These are phyloP conservation scores for Steinernema hermaphroditum DNA, from an alignment of 2,888 invertebrate species.

Conservation along the genomic window DNA sequence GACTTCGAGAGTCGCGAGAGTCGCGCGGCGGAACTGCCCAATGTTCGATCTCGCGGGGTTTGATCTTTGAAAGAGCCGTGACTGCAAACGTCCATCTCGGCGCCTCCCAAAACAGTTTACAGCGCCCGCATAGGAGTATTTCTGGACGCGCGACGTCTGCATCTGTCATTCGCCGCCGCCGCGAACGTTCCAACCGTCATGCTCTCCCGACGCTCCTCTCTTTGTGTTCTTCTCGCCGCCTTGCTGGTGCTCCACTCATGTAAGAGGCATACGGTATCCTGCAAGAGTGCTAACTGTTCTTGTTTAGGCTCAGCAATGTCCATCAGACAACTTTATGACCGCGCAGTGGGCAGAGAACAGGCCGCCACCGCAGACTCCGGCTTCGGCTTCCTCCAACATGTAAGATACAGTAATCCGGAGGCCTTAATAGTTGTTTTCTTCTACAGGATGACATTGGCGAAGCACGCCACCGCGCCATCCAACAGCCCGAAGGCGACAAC, in stretches of 20 bases:
- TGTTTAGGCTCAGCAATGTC: conserved; percentile 7
- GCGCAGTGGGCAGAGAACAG: neutral
- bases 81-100: no score
- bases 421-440: neutral
- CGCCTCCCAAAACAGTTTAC: conserved; percentile 16
- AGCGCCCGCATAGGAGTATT: conserved; percentile 10
- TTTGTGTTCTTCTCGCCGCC: neutral
- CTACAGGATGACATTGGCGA: neutral
- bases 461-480: no score
- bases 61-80: conserved; percentile 23
- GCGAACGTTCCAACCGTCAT: conserved; percentile 11
- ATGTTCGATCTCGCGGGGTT: conserved; percentile 5
- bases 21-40: conserved; percentile 1
- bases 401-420: neutral
- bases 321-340: conserved; percentile 21
- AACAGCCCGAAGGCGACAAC: no score
- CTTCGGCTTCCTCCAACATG: conserved; percentile 16
- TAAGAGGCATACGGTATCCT: conserved; percentile 16
- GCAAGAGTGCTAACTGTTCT: no score
- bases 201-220: conserved; percentile 8
- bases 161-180: conserved; percentile 13
- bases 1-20: neutral
- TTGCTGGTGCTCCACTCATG: neutral
- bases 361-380: neutral
- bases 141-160: neutral